Conservation (phyloP, 2,888 invertebrate species). For the Drosophila colorata region DNA sequence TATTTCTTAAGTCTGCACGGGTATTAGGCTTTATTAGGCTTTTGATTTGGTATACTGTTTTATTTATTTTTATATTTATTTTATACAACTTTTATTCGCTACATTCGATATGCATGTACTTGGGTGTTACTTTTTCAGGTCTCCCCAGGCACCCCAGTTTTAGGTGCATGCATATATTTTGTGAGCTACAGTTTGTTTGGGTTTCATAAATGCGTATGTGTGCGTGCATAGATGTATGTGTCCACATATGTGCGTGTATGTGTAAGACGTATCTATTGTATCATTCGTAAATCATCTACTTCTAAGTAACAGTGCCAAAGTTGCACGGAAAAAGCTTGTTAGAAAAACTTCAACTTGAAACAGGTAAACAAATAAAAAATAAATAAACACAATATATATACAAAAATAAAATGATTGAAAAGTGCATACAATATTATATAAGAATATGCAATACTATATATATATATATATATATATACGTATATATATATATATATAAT, state of each 20-base stretch:
- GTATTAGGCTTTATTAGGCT: conserved; percentile 31
- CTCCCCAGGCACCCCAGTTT: background rate
- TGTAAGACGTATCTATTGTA: conserved; percentile 46
- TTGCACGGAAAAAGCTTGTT: conserved; percentile 53
- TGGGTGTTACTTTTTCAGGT: background rate
- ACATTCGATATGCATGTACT: conserved; percentile 25
- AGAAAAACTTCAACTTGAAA: conserved; percentile 47
- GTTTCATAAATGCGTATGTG: conserved; percentile 55
- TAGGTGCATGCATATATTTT: conserved; percentile 31
- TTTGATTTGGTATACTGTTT: background rate
- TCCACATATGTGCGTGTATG: conserved; percentile 12
- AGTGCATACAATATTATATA: conserved; percentile 33
- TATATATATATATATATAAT: conserved; percentile 8
- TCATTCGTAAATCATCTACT: conserved; percentile 53
- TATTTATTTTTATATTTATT: background rate
- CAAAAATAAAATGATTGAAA: conserved; percentile 3
- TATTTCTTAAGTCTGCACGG: conserved; percentile 26
- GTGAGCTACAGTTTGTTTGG: conserved; percentile 75
- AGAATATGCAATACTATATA: conserved; percentile 28
- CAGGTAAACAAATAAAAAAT: conserved; percentile 38
- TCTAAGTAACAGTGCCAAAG: conserved; percentile 63
- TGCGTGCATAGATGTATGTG: background rate
- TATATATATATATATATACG: conserved; percentile 25
- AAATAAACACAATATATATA: conserved; percentile 5
- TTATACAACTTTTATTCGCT: conserved; percentile 39